These are phyloP conservation scores for Chelidonichthys spinosus DNA, from an alignment of 2,797 vertebrate species.

Conservation along the genomic window DNA sequence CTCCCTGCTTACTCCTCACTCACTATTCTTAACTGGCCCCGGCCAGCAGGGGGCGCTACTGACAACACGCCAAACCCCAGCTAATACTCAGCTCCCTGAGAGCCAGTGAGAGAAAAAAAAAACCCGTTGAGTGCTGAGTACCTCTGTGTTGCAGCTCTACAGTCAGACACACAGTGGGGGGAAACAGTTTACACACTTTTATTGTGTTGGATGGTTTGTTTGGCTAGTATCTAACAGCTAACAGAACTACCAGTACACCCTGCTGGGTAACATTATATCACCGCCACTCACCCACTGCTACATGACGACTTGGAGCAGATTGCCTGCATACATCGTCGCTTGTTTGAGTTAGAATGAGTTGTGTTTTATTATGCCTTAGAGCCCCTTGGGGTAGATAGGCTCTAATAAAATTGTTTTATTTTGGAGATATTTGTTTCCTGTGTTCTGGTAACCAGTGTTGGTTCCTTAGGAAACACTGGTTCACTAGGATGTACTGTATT, in stretches of 20 bases:
- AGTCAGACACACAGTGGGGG: too few species aligned
- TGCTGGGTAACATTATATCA: neutral
- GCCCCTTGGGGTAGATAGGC: too few species aligned
- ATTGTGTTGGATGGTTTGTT: neutral
- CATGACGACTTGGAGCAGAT: neutral
- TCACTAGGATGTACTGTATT: constrained; percentile 12
- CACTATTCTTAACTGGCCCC: neutral
- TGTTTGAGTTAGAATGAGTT: too few species aligned
- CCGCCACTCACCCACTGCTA: neutral
- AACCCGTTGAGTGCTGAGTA: too few species aligned
- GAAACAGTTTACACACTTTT: too few species aligned
- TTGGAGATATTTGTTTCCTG: neutral
- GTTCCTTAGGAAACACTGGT: too few species aligned
- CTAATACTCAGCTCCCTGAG: neutral
- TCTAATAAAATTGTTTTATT: neutral
- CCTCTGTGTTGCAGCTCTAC: too few species aligned
- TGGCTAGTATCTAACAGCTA: neutral
- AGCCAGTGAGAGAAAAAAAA: too few species aligned
- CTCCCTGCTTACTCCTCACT: neutral
- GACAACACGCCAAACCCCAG: neutral
- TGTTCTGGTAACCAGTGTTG: neutral
- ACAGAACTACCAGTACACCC: neutral
- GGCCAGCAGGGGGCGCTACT: neutral
- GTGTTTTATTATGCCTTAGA: too few species aligned
- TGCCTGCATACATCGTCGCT: too few species aligned